Base-by-base conservation (phyloP, 2,888 invertebrate species). In the Invenusta paracnida region DNA sequence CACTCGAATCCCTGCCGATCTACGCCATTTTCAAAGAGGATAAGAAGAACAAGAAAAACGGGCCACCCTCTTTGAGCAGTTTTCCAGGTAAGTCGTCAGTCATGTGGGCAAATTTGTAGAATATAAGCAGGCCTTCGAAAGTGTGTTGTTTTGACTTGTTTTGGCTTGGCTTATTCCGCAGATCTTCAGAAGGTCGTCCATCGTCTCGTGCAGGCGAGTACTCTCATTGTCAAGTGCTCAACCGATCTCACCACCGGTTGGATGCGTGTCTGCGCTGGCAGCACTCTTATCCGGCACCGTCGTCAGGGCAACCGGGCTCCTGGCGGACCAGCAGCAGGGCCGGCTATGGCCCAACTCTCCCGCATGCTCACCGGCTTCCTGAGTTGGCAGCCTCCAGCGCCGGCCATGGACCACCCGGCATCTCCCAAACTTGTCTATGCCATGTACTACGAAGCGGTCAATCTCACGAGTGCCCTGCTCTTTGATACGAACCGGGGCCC, bases 401-500 rank as follows among this genome's bases (percentile, higher is more conserved):
- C 85, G 83, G 67, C 87, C 2, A 88, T 88, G 1, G 88, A 89
- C 0, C 87, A 88, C 23, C 83, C 83, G 0, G 30, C 82, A 30
- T n/a, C 81, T 30, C 28, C 87, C 83, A 17, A 67, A 73, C 88
- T 88, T 25, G 87, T 89, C 1, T 29, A 27, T 13, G 81, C 82
- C 17, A 83, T 83, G 27, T 31, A 86, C 29, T 66, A 83, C 1
- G 83, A 83, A 13, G 83, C 83, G 1, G 29, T 66, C 1, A 73
- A 73, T 25, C 73, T 73, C 11, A 73, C 73, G 17, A 73, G 27
- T 73, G 73, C 73, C 2, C 17, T 73, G 73, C 23, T 73, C 2
- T 73, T 73, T 73, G 73, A 73, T 73, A 5, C 73, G 73, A 73
- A 5, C 73, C 17, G 73, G 27, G 73, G 73, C 2, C 73, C 73